Evolutionary conservation across 2,888 invertebrate genomes (phyloP), one percentile per base, ranked within the genome.

Genomic region (Poecilobothrus nobilitatus): DNA sequence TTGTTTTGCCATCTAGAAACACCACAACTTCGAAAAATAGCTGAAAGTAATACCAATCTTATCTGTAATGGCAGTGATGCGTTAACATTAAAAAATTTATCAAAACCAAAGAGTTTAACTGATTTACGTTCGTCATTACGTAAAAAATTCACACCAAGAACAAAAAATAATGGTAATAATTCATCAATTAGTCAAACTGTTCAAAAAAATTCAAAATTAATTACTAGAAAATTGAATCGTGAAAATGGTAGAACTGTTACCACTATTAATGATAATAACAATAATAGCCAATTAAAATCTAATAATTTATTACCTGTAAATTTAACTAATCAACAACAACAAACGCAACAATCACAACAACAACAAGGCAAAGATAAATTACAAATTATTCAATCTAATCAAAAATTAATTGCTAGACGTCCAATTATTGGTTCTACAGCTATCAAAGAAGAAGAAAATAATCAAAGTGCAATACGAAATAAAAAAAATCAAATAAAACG

Each of bases 91-190:
- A 8, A 53, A 12, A 53, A 53, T 27, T 63, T 63, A 63, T 63
- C 63, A 63, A 63, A 63, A 63, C 63, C 63, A 63, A 63, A 63
- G 27, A 63, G 63, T 63, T 22, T 63, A 63, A 22, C 63, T 27
- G 63, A 63, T 27, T 18, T 63, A 33, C 18, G 27, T n/a, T 22
- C 27, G 15, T 27, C 27, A 63, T 15, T 15, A 27, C 63, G 63
- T 27, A 63, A 63, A 27, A 18, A 22, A 33, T 18, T 18, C 18
- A 33, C 27, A 63, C 27, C 27, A 27, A 27, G 3, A 27, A 27
- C 27, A 27, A 27, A 4, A 4, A 21, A 10, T 63, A 63, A 33
- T 63, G 18, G 18, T 18, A 18, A 18, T 6, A 18, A 3, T 18
- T 18, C 53, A 18, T 53, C 53, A 18, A 18, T 15, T 12, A 18